A percentile compares a stretch with the other conserved stretches of the same genome.
These are phyloP conservation scores for Paracanthobrama guichenoti DNA, from an alignment of 2,113 vertebrate species.

Conservation along the genomic window DNA sequence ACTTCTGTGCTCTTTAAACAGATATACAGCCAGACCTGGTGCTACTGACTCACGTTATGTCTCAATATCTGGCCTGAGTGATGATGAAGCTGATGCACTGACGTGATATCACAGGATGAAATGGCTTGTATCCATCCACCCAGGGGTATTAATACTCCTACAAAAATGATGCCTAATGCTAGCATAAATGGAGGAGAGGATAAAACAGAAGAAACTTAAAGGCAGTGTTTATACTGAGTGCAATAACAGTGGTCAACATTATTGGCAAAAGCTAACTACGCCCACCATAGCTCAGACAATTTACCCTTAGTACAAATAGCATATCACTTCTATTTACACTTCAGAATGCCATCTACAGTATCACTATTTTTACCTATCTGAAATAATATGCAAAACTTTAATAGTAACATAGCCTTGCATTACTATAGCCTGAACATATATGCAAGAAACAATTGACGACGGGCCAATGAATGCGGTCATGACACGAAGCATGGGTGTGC, in stretches of 20 bases:
- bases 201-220: neutral
- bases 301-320: neutral
- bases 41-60: constrained; percentile 16
- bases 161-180: neutral
- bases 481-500: too few relatives aligned
- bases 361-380: neutral
- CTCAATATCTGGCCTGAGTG: constrained; percentile 19
- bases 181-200: neutral
- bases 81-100: constrained; percentile 3
- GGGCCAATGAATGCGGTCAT: too few relatives aligned
- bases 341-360: neutral
- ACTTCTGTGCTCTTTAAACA: constrained; percentile 28
- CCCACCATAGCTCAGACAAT: neutral
- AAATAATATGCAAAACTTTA: neutral
- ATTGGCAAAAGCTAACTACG: neutral
- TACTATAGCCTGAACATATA: neutral
- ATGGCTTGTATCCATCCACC: constrained; percentile 5
- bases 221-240: neutral
- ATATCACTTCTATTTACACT: neutral
- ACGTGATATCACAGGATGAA: constrained; percentile 20
- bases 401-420: neutral
- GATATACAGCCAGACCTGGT: constrained; percentile 28
- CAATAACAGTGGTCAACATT: constrained; percentile 6
- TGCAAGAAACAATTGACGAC: neutral
- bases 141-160: neutral